A percentile compares a stretch with the other conserved stretches of the same genome.
phyloP scores from a whole-genome alignment of 2,113 vertebrate species.

The Dicerorhinus sumatrensis region DNA sequence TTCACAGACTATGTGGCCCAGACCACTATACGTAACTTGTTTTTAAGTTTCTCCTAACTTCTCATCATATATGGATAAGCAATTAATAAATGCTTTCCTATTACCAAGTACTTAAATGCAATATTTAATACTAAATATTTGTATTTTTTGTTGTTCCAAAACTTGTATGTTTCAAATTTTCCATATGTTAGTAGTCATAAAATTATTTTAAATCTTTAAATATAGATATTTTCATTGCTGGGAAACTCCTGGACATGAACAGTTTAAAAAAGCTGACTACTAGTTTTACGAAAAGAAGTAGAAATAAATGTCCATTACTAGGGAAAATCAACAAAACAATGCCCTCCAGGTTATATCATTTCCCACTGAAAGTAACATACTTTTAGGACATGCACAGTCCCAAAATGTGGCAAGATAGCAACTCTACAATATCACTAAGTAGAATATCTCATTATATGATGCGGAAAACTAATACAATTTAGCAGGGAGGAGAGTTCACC shows the following conservation, averaged over 20 bases:
- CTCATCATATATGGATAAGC: background rate
- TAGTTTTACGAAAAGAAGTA: background rate
- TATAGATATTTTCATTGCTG: background rate
- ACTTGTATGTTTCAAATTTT: background rate
- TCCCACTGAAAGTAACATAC: background rate
- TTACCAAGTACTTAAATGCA: background rate
- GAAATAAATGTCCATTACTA: background rate
- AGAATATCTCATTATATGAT: background rate
- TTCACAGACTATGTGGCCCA: background rate
- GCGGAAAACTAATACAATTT: background rate
- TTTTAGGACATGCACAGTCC: background rate
- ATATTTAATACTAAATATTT: background rate
- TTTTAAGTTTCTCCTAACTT: background rate
- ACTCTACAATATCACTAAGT: background rate
- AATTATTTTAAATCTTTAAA: slow-evolving; percentile 28
- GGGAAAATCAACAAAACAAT: background rate
- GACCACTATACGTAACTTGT: background rate
- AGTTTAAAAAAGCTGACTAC: background rate
- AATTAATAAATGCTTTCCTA: background rate
- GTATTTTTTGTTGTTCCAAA: background rate
- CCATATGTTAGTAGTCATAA: background rate
- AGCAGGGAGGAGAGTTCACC: background rate
- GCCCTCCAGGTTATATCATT: background rate
- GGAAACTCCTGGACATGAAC: background rate
- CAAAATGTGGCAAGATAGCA: background rate